phyloP scores from a whole-genome alignment of 2,113 vertebrate species.

The Phrynocephalus versicolor region DNA sequence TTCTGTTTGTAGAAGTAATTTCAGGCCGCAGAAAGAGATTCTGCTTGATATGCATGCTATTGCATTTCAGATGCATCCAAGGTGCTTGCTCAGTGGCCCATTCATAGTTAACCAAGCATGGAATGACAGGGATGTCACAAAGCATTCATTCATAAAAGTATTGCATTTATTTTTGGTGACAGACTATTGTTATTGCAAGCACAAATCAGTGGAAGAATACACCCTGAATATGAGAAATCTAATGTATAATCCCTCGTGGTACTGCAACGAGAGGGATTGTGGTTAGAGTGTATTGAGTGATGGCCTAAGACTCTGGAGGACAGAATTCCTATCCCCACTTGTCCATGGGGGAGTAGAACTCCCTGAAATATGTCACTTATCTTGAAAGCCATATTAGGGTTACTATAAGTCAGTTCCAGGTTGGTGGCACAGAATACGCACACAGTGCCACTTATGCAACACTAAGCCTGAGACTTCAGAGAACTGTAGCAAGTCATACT shows the following conservation, averaged over 20 bases:
- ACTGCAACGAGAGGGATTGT: background rate
- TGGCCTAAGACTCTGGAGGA: too few species aligned
- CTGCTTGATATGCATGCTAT: background rate
- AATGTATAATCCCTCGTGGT: background rate
- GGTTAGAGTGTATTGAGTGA: too few species aligned
- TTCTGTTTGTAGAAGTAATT: conserved; percentile 4
- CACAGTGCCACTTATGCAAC: too few species aligned
- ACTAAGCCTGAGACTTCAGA: background rate
- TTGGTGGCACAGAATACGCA: background rate
- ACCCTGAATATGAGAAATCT: background rate
- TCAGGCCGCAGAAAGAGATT: background rate
- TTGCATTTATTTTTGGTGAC: background rate
- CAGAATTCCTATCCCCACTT: too few species aligned
- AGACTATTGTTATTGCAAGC: background rate
- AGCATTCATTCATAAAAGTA: background rate
- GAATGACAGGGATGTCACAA: background rate
- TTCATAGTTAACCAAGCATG: background rate
- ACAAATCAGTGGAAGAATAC: background rate
- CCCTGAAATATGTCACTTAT: background rate
- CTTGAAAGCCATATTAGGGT: background rate
- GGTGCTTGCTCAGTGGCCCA: background rate
- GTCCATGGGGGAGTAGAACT: too few species aligned
- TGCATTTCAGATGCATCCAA: background rate
- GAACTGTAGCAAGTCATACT: too few species aligned
- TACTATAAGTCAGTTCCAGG: background rate